Evolutionary conservation across 2,113 vertebrate species (phyloP).

Genomic region (Ciconia stormi): DNA sequence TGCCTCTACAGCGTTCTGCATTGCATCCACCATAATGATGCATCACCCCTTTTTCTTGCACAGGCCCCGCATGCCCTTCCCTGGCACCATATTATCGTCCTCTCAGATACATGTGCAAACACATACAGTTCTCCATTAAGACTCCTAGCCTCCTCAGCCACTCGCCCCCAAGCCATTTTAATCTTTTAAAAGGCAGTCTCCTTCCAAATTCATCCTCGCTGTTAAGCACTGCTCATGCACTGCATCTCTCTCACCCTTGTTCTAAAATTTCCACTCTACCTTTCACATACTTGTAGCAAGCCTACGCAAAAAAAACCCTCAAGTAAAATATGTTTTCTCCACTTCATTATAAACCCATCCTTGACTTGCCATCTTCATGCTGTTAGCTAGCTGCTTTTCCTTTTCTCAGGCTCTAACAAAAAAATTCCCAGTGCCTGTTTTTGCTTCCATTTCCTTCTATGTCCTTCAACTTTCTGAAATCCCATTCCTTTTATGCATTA

Average conservation of each 20-base stretch:
- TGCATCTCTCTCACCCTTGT: not conserved
- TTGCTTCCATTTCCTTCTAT: not conserved
- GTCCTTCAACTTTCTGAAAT: not conserved
- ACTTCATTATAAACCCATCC: not conserved
- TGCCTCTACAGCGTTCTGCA: not conserved
- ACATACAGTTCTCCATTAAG: not conserved
- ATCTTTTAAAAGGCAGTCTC: not conserved
- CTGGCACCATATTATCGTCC: not conserved
- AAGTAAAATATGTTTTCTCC: not conserved
- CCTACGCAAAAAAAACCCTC: not conserved
- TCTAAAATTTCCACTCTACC: not conserved
- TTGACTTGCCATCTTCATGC: accelerated
- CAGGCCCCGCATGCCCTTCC: not conserved
- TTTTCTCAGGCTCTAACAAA: not conserved
- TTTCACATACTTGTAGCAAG: not conserved
- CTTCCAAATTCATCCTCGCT: not conserved
- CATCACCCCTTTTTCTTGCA: not conserved
- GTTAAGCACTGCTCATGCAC: too few relatives aligned
- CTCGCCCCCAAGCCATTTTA: not conserved
- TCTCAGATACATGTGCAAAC: not conserved
- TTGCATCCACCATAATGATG: accelerated
- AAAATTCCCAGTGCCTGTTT: not conserved
- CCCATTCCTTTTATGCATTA: not conserved
- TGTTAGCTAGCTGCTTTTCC: not conserved
- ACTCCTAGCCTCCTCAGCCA: not conserved